A percentile compares a stretch with the other conserved stretches of the same genome.
These are phyloP conservation scores for Drosophila burlai DNA, from an alignment of 1,140 invertebrate species.

Conservation along the genomic window DNA sequence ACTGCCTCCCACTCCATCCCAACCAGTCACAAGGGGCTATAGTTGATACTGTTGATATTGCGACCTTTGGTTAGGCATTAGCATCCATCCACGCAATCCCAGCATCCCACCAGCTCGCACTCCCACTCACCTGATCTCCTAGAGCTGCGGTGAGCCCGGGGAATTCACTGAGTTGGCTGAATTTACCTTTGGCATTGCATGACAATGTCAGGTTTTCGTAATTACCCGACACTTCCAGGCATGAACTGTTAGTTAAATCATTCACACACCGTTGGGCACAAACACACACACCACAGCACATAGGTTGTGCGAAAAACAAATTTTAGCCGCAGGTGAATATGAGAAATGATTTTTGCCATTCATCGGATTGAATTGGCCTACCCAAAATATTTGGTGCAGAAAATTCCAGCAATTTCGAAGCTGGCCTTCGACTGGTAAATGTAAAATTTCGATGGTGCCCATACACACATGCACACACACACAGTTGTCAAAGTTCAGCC, in stretches of 20 bases:
- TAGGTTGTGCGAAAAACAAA: conserved; percentile 30
- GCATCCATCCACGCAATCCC: conserved; percentile 26
- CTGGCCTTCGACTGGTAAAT: conserved; percentile 32
- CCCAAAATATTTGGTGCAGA: not conserved
- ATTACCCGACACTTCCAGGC: conserved; percentile 70
- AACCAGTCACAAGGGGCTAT: conserved; percentile 6
- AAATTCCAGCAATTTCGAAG: conserved; percentile 17
- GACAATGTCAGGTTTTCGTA: conserved; percentile 66
- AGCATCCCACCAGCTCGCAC: conserved; percentile 7
- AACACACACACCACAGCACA: conserved; percentile 2
- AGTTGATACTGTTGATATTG: conserved; percentile 35
- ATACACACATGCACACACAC: not conserved
- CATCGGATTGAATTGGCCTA: not conserved
- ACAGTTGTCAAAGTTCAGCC: conserved; percentile 10
- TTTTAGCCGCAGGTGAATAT: conserved; percentile 32
- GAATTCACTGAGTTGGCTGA: conserved; percentile 38
- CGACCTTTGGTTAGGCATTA: conserved; percentile 42
- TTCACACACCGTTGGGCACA: conserved; percentile 52
- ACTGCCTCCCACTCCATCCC: conserved; percentile 5
- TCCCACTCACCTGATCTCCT: not conserved
- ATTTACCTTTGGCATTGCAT: conserved; percentile 46
- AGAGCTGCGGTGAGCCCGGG: conserved; percentile 13
- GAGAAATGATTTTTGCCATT: conserved; percentile 23
- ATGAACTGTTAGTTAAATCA: conserved; percentile 68
- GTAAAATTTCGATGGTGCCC: conserved; percentile 5